phyloP scores from a whole-genome alignment of 2,113 vertebrate species.

The Symphodus melops region DNA sequence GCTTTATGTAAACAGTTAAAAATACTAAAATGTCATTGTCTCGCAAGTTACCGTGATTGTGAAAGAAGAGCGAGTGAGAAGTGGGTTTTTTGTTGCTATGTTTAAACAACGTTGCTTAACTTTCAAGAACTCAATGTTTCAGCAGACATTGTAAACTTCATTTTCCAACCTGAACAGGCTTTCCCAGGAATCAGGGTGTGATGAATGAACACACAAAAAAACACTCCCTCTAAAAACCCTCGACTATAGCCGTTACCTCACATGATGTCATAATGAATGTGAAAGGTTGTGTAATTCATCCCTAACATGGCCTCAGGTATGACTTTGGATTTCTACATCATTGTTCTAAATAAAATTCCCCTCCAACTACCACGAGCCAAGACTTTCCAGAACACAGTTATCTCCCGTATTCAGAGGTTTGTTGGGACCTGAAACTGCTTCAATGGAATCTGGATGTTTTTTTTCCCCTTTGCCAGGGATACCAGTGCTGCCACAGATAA shows the following conservation, averaged over 20 bases:
- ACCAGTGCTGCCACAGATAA: not conserved
- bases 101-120: not conserved
- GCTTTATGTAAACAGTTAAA: not conserved
- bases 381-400: constrained; percentile 9
- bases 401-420: not conserved
- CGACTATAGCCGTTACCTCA: not conserved
- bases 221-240: not conserved
- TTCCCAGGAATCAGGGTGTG: not conserved
- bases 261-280: constrained; percentile 7
- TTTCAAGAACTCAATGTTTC: not conserved
- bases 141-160: not conserved
- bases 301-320: not conserved
- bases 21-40: not conserved
- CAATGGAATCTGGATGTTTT: not conserved
- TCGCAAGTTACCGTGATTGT: constrained; percentile 3
- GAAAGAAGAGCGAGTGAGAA: not conserved
- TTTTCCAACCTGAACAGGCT: not conserved
- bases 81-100: not conserved
- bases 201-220: not conserved
- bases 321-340: not conserved
- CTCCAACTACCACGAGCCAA: not conserved
- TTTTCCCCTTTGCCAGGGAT: not conserved
- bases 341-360: constrained; percentile 7
- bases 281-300: not conserved
- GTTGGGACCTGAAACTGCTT: constrained; percentile 8